These are phyloP conservation scores for Oophaga pumilio DNA, from an alignment of 2,113 vertebrate species.

Conservation along the genomic window DNA sequence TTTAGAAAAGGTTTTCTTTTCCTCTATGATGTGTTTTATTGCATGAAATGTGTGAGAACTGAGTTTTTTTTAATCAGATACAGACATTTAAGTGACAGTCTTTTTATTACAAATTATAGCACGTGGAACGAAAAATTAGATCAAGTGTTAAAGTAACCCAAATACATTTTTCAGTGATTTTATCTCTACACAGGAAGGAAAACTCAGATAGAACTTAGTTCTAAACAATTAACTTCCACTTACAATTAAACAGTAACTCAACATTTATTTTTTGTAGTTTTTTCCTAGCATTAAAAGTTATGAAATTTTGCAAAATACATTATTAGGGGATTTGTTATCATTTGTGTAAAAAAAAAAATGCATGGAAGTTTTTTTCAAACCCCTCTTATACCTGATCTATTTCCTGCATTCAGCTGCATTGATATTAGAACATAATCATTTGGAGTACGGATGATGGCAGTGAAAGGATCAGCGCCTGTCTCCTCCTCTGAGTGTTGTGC, in stretches of 20 bases:
- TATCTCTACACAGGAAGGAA: background rate
- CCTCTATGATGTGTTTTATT: background rate
- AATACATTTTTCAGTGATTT: constrained; percentile 24
- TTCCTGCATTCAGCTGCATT: too few species aligned
- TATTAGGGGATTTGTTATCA: too few species aligned
- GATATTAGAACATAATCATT: too few species aligned
- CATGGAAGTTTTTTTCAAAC: too few species aligned
- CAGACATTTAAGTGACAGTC: background rate
- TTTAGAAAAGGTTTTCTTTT: constrained; percentile 1
- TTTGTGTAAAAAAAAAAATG: too few species aligned
- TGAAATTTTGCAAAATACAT: too few species aligned
- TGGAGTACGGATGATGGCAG: too few species aligned
- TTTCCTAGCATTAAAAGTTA: too few species aligned
- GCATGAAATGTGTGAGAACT: background rate
- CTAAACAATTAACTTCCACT: background rate
- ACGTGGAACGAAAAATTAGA: background rate
- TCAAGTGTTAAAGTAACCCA: background rate
- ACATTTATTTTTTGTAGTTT: too few species aligned
- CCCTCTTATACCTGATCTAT: too few species aligned
- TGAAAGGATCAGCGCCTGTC: too few species aligned
- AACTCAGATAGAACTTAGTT: background rate
- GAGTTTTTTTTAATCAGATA: background rate
- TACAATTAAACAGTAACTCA: background rate
- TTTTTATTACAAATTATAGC: background rate
- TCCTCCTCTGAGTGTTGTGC: too few species aligned